Conservation (phyloP, 2,888 invertebrate genomes). For the Acleris laterana region DNA sequence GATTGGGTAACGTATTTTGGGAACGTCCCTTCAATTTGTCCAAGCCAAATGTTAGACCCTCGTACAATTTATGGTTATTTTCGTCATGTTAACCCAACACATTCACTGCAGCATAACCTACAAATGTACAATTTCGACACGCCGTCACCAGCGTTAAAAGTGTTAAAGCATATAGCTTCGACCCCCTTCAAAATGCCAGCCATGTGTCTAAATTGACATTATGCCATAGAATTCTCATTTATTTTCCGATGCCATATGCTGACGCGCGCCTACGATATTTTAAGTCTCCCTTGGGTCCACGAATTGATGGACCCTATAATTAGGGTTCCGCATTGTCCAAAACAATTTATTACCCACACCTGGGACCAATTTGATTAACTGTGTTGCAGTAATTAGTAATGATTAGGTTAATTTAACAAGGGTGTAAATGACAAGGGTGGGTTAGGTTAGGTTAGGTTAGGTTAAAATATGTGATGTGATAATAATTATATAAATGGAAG, state of each 20-base stretch:
- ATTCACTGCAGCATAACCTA: too few species aligned
- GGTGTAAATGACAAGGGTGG: background rate
- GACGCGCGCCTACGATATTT: conserved; percentile 24
- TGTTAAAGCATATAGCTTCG: too few species aligned
- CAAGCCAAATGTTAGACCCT: too few species aligned
- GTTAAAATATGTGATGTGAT: too few species aligned
- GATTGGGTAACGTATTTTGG: too few species aligned
- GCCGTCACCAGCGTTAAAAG: too few species aligned
- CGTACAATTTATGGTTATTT: too few species aligned
- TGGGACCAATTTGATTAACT: conserved; percentile 44
- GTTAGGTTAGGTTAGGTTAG: background rate
- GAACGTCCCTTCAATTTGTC: too few species aligned
- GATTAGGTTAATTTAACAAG: conserved; percentile 35
- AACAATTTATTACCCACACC: conserved; percentile 45
- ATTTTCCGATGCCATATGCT: conserved; percentile 32
- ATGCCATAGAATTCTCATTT: conserved; percentile 6
- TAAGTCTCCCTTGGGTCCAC: conserved; percentile 12
- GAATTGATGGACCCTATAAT: conserved; percentile 41
- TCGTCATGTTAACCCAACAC: too few species aligned
- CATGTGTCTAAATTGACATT: conserved; percentile 3
- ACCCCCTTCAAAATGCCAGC: background rate
- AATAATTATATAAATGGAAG: too few species aligned
- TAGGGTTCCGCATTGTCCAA: conserved; percentile 39
- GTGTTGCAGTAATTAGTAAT: conserved; percentile 41
- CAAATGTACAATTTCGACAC: too few species aligned